Conservation (phyloP, 2,113 vertebrate genomes). For the Indicator maculatus region DNA sequence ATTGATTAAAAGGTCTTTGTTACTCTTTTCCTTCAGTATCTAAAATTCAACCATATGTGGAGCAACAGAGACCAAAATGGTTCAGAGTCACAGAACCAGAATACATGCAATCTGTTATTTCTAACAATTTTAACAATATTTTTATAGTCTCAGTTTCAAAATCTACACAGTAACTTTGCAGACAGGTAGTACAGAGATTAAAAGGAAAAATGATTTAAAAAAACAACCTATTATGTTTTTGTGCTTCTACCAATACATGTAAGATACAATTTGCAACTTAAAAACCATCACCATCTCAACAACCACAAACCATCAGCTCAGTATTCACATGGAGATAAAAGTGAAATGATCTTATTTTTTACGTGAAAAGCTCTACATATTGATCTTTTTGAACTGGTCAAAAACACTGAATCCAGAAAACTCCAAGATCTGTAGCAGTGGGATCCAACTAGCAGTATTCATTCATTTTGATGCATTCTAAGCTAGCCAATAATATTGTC, state of each 20-base stretch:
- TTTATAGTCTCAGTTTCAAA: neutral
- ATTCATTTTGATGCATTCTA: neutral
- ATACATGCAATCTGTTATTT: neutral
- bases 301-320: neutral
- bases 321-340: neutral
- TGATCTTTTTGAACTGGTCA: neutral
- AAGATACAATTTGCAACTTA: neutral
- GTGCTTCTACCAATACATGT: neutral
- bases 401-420: neutral
- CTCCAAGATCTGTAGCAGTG: neutral
- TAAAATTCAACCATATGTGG: neutral
- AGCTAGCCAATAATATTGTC: neutral
- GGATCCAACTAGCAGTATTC: neutral
- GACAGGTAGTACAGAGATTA: neutral
- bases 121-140: neutral
- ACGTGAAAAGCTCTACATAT: neutral
- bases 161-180: neutral
- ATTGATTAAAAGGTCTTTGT: neutral
- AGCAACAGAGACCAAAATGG: neutral
- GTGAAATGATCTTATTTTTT: neutral
- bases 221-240: neutral
- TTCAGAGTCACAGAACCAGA: neutral
- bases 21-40: neutral
- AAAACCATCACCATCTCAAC: neutral
- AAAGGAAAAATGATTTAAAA: neutral